A percentile compares a stretch with the other conserved stretches of the same genome.
phyloP scores from a whole-genome alignment of 2,888 invertebrate species.

The Nemotelus nigrinus region DNA sequence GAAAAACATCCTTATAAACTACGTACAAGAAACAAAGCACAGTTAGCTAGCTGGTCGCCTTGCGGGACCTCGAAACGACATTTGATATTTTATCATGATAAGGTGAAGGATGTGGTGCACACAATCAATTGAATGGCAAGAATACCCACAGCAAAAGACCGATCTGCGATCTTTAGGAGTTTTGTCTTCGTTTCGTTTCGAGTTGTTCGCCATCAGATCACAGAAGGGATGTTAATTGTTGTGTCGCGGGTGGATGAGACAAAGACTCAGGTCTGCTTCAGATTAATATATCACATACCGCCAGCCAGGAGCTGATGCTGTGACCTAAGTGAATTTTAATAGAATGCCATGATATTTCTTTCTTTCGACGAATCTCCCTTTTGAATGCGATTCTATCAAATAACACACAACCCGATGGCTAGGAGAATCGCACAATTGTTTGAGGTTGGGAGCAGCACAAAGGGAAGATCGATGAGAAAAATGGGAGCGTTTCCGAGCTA shows the following conservation, averaged over 20 bases:
- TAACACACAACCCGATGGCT: neutral
- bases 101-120: slow-evolving; percentile 28
- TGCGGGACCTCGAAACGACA: slow-evolving; percentile 25
- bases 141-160: slow-evolving; percentile 16
- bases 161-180: neutral
- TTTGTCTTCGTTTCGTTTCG: neutral
- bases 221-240: slow-evolving; percentile 20
- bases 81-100: slow-evolving; percentile 41
- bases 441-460: neutral
- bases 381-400: neutral
- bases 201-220: slow-evolving; percentile 2
- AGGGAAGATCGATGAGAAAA: neutral
- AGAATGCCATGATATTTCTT: neutral
- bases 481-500: neutral
- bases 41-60: slow-evolving; percentile 1
- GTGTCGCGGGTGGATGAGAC: slow-evolving; percentile 11
- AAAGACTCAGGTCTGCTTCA: neutral
- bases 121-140: neutral
- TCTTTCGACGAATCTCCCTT: slow-evolving; percentile 7
- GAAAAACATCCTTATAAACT: no score
- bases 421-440: neutral
- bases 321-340: no score
- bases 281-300: no score
- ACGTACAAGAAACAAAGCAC: neutral
- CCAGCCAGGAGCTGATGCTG: no score